These are phyloP conservation scores for Euglossa dilemma DNA, from an alignment of 1,140 invertebrate genomes.

Conservation along the genomic window DNA sequence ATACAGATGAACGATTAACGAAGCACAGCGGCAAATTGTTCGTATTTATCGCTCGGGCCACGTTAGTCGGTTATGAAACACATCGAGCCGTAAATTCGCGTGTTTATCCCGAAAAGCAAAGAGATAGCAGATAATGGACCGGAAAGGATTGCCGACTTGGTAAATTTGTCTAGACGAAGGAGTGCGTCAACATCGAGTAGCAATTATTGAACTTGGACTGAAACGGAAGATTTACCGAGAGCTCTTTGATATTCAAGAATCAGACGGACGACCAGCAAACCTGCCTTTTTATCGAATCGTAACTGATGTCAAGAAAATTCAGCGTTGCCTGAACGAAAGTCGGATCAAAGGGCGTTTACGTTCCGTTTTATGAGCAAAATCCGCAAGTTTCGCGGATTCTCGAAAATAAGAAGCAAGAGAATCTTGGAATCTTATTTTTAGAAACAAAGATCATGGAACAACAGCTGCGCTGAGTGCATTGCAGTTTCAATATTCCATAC, in stretches of 20 bases:
- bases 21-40: conserved; percentile 35
- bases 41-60: conserved; percentile 40
- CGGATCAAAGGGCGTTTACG: background rate
- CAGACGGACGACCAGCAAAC: background rate
- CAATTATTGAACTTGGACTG: conserved; percentile 16
- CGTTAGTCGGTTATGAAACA: conserved; percentile 12
- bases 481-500: background rate
- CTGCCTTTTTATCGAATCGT: background rate
- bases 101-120: conserved; percentile 56
- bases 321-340: background rate
- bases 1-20: conserved; percentile 43
- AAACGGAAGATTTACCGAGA: background rate
- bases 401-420: background rate
- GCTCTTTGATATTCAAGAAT: background rate
- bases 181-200: conserved; percentile 15
- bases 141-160: conserved; percentile 55
- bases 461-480: background rate
- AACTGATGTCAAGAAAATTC: background rate
- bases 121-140: conserved; percentile 49
- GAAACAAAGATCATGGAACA: background rate
- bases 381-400: background rate
- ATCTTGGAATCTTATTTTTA: conserved; percentile 8
- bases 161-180: conserved; percentile 45
- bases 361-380: background rate
- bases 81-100: conserved; percentile 48